phyloP scores from a whole-genome alignment of 2,113 vertebrate genomes.

The Gymnobelideus leadbeateri region DNA sequence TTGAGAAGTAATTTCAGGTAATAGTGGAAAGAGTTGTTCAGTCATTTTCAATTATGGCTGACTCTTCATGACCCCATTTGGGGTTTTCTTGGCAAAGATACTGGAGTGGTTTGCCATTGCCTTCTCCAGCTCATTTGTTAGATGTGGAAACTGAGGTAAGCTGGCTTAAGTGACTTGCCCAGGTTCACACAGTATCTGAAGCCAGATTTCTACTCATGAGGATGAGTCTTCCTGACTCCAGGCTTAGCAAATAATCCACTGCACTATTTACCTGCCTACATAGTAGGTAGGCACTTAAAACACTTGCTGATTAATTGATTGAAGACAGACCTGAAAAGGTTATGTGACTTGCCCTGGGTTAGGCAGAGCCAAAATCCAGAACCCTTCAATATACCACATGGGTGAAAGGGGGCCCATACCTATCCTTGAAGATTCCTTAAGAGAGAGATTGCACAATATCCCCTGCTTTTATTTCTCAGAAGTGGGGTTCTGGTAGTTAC shows the following conservation, averaged over 20 bases:
- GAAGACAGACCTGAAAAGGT: not conserved
- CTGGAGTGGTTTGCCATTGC: not conserved
- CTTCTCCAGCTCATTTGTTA: not conserved
- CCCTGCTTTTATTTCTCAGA: not conserved
- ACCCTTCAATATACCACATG: not conserved
- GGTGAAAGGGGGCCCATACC: not conserved
- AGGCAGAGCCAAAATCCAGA: not conserved
- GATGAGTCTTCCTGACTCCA: too few species aligned
- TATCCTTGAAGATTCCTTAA: not conserved
- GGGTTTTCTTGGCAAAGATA: not conserved
- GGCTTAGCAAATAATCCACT: not conserved
- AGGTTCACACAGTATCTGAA: not conserved
- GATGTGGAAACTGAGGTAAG: not conserved
- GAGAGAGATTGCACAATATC: too few species aligned
- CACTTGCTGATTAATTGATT: not conserved
- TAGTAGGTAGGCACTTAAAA: not conserved
- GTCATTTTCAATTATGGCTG: not conserved
- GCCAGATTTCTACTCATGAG: not conserved
- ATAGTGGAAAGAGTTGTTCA: not conserved
- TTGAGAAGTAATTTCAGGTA: too few species aligned
- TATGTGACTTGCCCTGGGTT: not conserved
- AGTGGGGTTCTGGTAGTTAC: not conserved
- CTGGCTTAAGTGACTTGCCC: not conserved
- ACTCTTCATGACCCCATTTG: not conserved
- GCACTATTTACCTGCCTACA: too few species aligned